Base-by-base conservation (phyloP, 2,888 invertebrate genomes). In the Philhelius pedissequus region DNA sequence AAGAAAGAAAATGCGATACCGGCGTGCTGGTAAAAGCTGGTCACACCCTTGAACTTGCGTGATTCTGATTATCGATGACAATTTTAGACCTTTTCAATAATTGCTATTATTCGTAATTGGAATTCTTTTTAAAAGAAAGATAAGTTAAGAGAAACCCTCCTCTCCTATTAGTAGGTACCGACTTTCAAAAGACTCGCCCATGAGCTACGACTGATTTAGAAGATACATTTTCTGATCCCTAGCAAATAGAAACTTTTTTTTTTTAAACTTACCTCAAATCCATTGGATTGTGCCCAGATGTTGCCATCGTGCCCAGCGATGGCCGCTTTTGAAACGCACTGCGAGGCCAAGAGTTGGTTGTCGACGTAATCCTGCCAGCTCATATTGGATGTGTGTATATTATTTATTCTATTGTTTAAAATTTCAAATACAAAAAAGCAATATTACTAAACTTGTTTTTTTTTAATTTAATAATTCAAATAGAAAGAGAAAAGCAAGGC, bases 341-440 rank as follows among this genome's bases (percentile, higher is more conserved):
- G 95, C 92, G 97, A 97, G 92, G 97, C 97, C 94, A 97, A 94
- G 94, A 97, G 95, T 94, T 97, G 97, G 94, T 97, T 97, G 94
- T 97, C 97, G 93, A 97, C 96, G 94, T 97, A 97, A 96, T 97
- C 97, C 96, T 97, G 97, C 97, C 97, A 97, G 96, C 97, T 97
- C 97, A 97, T 97, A 86, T 86, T 90, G 86, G 86, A 86, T 82
- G 86, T 93, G 93, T 95, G 87, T 88, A 87, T 82, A 86, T 86
- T 86, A 79, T 70, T 78, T 83, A 56, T 86, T 83, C 86, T 83
- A 69, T 87, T 80, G 56, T 86, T 71, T 4, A 38, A 43, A 62
- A 43, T 78, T 83, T 76, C 11, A 79, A 74, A 79, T 64, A 62
- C 58, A 82, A 86, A 73, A 78, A 76, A 77, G 15, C 11, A 43